Evolutionary conservation across 2,113 vertebrate genomes (phyloP).

Genomic region (Sinocyclocheilus anophthalmus): DNA sequence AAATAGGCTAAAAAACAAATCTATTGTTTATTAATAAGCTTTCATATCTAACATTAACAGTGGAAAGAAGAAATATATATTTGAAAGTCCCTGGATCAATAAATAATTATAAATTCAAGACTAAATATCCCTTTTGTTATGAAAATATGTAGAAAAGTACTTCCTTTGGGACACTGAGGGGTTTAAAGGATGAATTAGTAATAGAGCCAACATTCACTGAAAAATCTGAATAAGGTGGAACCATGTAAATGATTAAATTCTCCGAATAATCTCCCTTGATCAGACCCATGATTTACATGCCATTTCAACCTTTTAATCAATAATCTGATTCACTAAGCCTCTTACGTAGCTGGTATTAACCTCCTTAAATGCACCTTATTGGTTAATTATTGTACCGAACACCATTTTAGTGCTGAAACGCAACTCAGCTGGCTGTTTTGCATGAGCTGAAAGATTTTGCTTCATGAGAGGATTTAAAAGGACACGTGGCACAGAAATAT

Average conservation of each 20-base stretch:
- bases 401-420: background rate
- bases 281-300: background rate
- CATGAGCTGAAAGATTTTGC: constrained; percentile 12
- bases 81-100: background rate
- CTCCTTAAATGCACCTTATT: background rate
- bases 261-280: constrained; percentile 13
- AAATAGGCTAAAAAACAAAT: no score
- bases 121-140: background rate
- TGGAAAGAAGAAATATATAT: background rate
- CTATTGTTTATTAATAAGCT: background rate
- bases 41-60: background rate
- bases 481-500: constrained; percentile 8
- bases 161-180: background rate
- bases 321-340: constrained; percentile 33
- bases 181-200: background rate
- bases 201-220: background rate
- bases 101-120: background rate
- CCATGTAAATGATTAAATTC: background rate
- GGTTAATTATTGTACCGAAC: background rate
- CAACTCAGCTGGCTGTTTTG: constrained; percentile 3
- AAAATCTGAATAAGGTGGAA: constrained; percentile 14
- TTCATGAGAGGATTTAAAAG: constrained; percentile 36
- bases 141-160: background rate
- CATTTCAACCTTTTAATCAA: constrained; percentile 36
- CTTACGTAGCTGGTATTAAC: constrained; percentile 32